Evolutionary conservation across 2,888 invertebrate genomes (phyloP).

Genomic region (Nemoura dubitans): DNA sequence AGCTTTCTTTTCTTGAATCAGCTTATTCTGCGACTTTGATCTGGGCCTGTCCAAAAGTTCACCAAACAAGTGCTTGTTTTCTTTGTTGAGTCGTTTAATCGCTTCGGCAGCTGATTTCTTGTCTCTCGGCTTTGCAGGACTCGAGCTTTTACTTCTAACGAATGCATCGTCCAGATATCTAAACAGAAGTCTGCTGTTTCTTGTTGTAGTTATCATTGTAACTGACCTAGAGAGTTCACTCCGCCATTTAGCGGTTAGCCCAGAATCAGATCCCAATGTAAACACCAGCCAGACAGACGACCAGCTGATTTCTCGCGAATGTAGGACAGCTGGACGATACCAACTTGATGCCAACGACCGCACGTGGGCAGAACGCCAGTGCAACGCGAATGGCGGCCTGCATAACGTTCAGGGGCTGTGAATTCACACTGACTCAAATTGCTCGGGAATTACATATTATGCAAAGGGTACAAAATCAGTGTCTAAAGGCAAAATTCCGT

Average conservation of each 20-base stretch:
- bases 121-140: neutral
- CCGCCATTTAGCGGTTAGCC: neutral
- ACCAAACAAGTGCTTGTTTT: constrained; percentile 56
- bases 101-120: neutral
- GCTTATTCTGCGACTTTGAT: neutral
- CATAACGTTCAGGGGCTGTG: neutral
- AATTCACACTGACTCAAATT: neutral
- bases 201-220: neutral
- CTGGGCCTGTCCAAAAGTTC: constrained; percentile 51
- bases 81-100: constrained; percentile 53
- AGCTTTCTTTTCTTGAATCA: constrained; percentile 37
- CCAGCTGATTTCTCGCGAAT: constrained; percentile 3
- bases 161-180: neutral
- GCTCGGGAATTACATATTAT: neutral
- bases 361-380: neutral
- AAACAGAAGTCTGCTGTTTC: neutral
- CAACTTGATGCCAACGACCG: neutral
- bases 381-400: neutral
- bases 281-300: neutral
- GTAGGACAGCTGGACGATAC: neutral
- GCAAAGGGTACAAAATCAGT: neutral
- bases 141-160: constrained; percentile 7
- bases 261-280: neutral
- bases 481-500: neutral
- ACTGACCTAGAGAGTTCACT: neutral